A percentile compares a stretch with the other conserved stretches of the same genome.
phyloP scores from a whole-genome alignment of 2,888 invertebrate species.

The Drosophila fungiperda region DNA sequence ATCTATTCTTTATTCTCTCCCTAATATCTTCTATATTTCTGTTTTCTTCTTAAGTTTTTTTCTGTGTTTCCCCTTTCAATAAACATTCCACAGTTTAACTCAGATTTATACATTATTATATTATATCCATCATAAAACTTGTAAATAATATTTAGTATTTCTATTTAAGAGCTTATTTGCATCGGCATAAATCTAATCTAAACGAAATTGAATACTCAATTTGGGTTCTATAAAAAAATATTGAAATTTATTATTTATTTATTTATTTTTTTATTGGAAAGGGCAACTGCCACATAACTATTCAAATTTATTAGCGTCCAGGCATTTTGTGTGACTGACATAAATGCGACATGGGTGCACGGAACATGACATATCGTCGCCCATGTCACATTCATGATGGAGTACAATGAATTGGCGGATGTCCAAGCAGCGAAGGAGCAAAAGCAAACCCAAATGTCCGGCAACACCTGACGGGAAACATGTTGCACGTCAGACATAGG shows the following conservation, averaged over 20 bases:
- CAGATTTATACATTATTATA: neutral
- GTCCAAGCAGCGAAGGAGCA: neutral
- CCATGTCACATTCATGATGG: neutral
- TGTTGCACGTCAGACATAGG: neutral
- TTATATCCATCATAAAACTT: neutral
- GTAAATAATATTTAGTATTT: neutral
- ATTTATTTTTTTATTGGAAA: neutral
- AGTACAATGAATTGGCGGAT: neutral
- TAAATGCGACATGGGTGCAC: neutral
- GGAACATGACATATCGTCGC: neutral
- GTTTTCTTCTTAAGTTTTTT: neutral
- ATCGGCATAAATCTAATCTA: neutral
- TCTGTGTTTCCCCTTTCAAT: neutral
- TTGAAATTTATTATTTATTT: neutral
- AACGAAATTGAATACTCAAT: neutral
- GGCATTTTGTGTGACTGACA: neutral
- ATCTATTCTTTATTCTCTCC: neutral
- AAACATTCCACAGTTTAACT: neutral
- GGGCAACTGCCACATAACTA: neutral
- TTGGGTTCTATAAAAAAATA: neutral
- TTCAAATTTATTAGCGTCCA: neutral
- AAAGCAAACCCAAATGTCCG: neutral
- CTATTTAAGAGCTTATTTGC: neutral
- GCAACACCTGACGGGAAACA: slow-evolving; percentile 2
- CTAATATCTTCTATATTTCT: neutral